Conservation (phyloP, 2,797 vertebrate species). For the Bradypus variegatus region DNA sequence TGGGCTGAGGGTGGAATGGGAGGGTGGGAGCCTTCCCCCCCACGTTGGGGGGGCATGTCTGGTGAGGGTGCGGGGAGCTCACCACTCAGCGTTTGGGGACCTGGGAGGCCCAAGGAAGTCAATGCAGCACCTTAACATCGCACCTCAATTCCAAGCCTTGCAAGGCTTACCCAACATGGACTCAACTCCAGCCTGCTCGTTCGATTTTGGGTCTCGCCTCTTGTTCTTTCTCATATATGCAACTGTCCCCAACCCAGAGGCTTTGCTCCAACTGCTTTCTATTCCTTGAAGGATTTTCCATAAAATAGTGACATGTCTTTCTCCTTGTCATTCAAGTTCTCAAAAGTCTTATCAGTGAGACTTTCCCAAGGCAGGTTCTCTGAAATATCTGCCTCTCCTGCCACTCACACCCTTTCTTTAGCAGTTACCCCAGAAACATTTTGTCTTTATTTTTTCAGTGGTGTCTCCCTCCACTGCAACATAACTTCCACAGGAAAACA, state of each 20-base stretch:
- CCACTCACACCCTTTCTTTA: not conserved
- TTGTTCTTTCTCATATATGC: not conserved
- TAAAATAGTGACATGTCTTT: not conserved
- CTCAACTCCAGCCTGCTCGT: not conserved
- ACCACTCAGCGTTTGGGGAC: too few relatives aligned
- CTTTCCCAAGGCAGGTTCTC: not conserved
- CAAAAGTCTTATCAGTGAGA: not conserved
- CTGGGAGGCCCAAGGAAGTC: too few relatives aligned
- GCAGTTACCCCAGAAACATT: not conserved
- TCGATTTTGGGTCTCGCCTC: not conserved
- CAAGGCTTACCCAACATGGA: too few relatives aligned
- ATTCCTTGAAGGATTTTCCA: not conserved
- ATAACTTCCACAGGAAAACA: not conserved
- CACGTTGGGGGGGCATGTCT: too few relatives aligned
- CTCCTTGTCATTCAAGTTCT: not conserved
- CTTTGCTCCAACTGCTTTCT: not conserved
- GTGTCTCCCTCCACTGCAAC: not conserved
- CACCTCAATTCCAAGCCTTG: too few relatives aligned
- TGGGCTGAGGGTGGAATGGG: too few relatives aligned
- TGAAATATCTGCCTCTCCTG: not conserved
- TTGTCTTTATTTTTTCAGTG: not conserved
- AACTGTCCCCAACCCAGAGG: not conserved
- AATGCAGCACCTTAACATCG: too few relatives aligned
- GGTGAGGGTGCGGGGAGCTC: too few relatives aligned
- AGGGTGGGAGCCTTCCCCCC: too few relatives aligned